Percentiles rank a stretch among this genome's conserved stretches.
phyloP scores from a whole-genome alignment of 2,113 vertebrate species.

The Hypocryptadius cinnamomeus region DNA sequence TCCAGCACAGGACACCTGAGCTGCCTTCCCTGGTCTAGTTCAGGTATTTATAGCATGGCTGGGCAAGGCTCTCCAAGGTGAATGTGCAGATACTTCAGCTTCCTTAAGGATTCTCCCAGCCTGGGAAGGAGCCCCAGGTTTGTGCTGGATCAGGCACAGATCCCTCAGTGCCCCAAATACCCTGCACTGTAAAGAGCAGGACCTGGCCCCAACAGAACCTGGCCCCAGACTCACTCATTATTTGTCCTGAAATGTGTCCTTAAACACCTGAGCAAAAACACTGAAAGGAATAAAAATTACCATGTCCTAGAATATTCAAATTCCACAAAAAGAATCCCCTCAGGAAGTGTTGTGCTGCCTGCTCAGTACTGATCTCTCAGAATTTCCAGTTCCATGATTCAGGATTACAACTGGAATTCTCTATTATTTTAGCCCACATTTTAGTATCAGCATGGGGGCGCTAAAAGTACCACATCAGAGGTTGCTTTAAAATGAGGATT shows the following conservation, averaged over 20 bases:
- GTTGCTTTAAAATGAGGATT: not conserved
- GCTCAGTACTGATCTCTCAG: not conserved
- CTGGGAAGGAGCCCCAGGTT: not conserved
- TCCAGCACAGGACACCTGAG: not conserved
- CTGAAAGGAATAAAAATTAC: not conserved
- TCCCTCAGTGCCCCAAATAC: not conserved
- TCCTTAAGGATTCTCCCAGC: not conserved
- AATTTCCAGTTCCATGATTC: not conserved
- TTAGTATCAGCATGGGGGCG: not conserved
- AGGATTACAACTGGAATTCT: not conserved
- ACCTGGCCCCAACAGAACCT: not conserved
- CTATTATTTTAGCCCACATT: not conserved
- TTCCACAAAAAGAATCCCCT: not conserved
- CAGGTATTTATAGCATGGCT: not conserved
- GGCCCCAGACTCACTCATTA: not conserved
- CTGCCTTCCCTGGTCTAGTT: not conserved
- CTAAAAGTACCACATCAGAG: not conserved
- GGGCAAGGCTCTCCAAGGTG: not conserved
- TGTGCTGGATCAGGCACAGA: not conserved
- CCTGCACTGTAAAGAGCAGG: rapidly evolving
- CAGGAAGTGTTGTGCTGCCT: not conserved
- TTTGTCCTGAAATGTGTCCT: not conserved
- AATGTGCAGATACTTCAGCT: not conserved
- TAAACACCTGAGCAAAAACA: not conserved
- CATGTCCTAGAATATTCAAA: not conserved